Evolutionary conservation across 1,140 invertebrate species (phyloP).

Genomic region (Stenopsyche tienmushanensis): DNA sequence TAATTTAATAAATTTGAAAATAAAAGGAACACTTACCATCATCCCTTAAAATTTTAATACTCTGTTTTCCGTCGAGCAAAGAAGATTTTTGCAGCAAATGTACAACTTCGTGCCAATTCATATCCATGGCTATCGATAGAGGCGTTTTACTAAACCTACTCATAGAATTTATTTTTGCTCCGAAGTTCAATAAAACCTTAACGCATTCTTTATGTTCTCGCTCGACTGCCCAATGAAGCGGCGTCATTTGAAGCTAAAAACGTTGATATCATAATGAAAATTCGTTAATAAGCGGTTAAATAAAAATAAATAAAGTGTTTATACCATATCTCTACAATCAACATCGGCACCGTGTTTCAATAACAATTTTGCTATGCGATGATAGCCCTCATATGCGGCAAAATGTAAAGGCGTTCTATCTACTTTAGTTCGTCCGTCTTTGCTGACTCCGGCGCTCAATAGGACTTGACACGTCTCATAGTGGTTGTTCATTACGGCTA

Average conservation of each 20-base stretch:
- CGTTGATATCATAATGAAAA: too few relatives aligned
- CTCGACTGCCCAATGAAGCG: slow-evolving; percentile 92
- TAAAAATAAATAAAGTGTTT: background rate
- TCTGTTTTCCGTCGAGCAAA: slow-evolving; percentile 21
- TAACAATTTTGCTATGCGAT: slow-evolving; percentile 73
- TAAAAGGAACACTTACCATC: too few relatives aligned
- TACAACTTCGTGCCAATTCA: slow-evolving; percentile 46
- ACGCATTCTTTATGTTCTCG: slow-evolving; percentile 73
- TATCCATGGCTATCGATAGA: slow-evolving; percentile 71
- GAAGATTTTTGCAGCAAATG: slow-evolving; percentile 40
- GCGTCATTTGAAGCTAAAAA: slow-evolving; percentile 84
- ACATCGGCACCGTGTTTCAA: slow-evolving; percentile 77
- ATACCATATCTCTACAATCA: slow-evolving; percentile 81
- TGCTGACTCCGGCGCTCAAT: slow-evolving; percentile 79
- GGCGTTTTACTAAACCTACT: slow-evolving; percentile 88
- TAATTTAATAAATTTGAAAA: too few relatives aligned
- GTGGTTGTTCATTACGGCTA: slow-evolving; percentile 83
- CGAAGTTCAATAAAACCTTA: slow-evolving; percentile 67
- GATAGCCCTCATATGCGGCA: slow-evolving; percentile 83
- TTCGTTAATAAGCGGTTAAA: background rate
- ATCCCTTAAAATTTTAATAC: too few relatives aligned
- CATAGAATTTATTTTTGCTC: slow-evolving; percentile 65
- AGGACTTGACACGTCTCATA: slow-evolving; percentile 79
- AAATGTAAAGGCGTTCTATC: slow-evolving; percentile 88
- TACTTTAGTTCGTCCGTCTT: slow-evolving; percentile 89